Evolutionary conservation across 2,113 vertebrate species (phyloP).

Genomic region (Siniperca chuatsi): DNA sequence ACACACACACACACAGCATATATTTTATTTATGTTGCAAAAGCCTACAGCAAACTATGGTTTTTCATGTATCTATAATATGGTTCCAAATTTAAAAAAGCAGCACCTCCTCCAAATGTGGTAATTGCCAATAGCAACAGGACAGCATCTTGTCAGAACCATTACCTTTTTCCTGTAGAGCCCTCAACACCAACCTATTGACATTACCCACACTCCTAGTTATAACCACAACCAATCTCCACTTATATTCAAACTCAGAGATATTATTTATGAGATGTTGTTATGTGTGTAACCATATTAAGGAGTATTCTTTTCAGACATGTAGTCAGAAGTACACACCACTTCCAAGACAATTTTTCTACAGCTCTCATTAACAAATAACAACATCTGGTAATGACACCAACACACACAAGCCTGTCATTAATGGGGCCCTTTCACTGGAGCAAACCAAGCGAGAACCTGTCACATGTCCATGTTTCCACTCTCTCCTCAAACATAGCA

Average conservation of each 20-base stretch:
- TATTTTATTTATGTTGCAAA: constrained; percentile 26
- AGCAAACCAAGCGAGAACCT: constrained; percentile 31
- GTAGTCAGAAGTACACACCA: background rate
- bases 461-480: constrained; percentile 49
- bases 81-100: background rate
- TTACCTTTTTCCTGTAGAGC: background rate
- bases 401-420: constrained; percentile 21
- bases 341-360: background rate
- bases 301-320: constrained; percentile 1
- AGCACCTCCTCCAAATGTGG: background rate
- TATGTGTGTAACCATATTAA: background rate
- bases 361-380: constrained; percentile 58
- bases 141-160: too few relatives aligned
- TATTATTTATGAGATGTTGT: background rate
- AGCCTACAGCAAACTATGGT: background rate
- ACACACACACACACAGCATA: background rate
- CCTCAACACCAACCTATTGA: background rate
- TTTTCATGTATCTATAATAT: background rate
- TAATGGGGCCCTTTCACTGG: constrained; percentile 22
- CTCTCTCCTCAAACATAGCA: constrained; percentile 56
- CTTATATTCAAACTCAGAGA: background rate
- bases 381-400: constrained; percentile 50
- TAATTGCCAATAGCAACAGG: background rate
- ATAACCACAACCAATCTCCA: background rate
- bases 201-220: background rate